Evolutionary conservation across 2,797 vertebrate species (phyloP).

Genomic region (Pangasius krempfi): DNA sequence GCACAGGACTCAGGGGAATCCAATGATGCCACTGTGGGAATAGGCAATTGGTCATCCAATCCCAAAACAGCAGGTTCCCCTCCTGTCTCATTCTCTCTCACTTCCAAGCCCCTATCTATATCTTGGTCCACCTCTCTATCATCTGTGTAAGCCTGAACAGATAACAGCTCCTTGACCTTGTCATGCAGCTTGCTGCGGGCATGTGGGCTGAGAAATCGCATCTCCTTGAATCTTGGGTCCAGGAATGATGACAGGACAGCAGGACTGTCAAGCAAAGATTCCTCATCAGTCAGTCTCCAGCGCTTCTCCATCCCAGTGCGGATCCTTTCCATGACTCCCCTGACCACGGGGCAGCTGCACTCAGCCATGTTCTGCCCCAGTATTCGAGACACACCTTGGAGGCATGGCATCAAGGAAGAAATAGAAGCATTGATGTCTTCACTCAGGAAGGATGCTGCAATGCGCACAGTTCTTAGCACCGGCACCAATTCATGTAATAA

Average conservation of each 20-base stretch:
- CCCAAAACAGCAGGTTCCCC: constrained; percentile 45
- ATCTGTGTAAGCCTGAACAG: constrained; percentile 49
- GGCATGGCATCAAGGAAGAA: constrained; percentile 71
- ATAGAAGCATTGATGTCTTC: constrained; percentile 72
- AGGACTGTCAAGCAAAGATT: constrained; percentile 63
- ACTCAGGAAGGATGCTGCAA: constrained; percentile 68
- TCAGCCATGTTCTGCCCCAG: constrained; percentile 64
- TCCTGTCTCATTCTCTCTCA: constrained; percentile 42
- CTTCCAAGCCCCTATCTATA: constrained; percentile 42
- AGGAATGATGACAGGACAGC: constrained; percentile 68
- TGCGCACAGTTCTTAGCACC: constrained; percentile 66
- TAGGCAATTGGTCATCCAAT: constrained; percentile 48
- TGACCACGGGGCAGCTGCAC: constrained; percentile 58
- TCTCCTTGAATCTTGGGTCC: constrained; percentile 75
- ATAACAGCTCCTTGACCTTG: constrained; percentile 65
- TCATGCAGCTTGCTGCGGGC: constrained; percentile 65
- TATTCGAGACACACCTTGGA: constrained; percentile 67
- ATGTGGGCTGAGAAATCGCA: constrained; percentile 70
- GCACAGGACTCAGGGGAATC: constrained; percentile 63
- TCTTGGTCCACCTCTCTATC: constrained; percentile 30
- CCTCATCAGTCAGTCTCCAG: constrained; percentile 66
- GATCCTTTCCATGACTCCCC: constrained; percentile 62
- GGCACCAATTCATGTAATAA: constrained; percentile 73
- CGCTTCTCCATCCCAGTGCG: constrained; percentile 62
- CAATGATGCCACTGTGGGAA: constrained; percentile 52